Conservation (phyloP, 2,888 invertebrate genomes). For the Dexiosoma caninum region DNA sequence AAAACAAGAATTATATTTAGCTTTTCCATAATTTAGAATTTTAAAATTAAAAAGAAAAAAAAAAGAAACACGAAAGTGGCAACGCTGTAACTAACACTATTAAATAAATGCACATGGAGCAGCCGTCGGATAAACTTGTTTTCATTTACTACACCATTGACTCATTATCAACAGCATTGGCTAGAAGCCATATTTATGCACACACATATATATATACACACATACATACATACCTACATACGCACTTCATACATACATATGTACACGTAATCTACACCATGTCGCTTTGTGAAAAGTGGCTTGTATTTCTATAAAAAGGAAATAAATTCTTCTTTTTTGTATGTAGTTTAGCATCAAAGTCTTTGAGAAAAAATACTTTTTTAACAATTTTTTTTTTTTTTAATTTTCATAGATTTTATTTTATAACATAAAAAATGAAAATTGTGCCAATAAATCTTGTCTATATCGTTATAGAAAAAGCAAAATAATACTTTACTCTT, state of each 20-base stretch:
- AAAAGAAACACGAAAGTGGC: too few species aligned
- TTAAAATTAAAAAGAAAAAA: too few species aligned
- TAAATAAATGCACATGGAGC: background rate
- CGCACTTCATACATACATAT: background rate
- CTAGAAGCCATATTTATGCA: background rate
- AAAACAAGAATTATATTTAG: too few species aligned
- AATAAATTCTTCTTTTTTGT: background rate
- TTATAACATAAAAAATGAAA: background rate
- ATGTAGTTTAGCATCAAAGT: background rate
- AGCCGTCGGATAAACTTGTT: slow-evolving; percentile 8
- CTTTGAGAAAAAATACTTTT: background rate
- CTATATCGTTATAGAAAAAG: slow-evolving; percentile 1
- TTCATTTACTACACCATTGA: background rate
- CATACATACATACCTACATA: background rate
- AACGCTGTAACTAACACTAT: background rate
- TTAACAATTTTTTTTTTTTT: background rate
- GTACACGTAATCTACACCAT: too few species aligned
- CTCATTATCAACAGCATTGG: background rate
- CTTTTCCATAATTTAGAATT: too few species aligned
- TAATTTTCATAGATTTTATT: slow-evolving; percentile 1
- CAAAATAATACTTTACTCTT: slow-evolving; percentile 18
- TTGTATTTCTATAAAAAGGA: background rate
- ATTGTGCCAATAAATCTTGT: slow-evolving; percentile 25
- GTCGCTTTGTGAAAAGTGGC: background rate
- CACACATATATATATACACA: background rate